Evolutionary conservation across 2,888 invertebrate genomes (phyloP), one percentile per base, ranked within the genome.

Genomic region (Timandra comae): DNA sequence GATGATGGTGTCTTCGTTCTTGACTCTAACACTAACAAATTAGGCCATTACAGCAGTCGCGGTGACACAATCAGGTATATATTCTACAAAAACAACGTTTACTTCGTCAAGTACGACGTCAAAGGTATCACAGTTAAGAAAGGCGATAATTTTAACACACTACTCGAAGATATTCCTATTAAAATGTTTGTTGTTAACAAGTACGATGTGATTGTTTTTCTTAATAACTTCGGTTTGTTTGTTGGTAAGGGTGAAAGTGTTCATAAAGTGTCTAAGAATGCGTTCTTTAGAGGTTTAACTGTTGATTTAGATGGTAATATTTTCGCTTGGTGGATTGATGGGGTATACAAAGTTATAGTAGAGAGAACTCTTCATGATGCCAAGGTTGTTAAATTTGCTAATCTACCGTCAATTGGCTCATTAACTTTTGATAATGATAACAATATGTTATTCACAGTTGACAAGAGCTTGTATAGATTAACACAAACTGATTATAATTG

Each of bases 321-420:
- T 0, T 81, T 77, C 16, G 61, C 72, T 2, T 84, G 84, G 84
- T 84, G 82, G 81, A 32, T 84, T 1, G 80, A 84, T 33, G 76
- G 73, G 0, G 60, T 85, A 3, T 85, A 81, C 32, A 74, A 63
- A 50, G 57, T 85, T 1, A 28, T 57, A 26, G 50, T 79, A 21
- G 57, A 62, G 1, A 59, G 56, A 10, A 57, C 63, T 32, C 41
- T 81, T 4, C 11, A 43, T 5, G 51, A 69, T 10, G 73, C 80
- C 0, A 60, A 30, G 7, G 22, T 85, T 11, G 58, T 52, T 0
- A 72, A 61, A 44, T 49, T 80, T 0, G 69, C 68, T 7, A 43
- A 63, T 21, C 36, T 81, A 3, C 56, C 63, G 0, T 38, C 41
- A 1, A 67, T 84, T 7, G 80, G 77, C 1, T 65, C 76, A 1